Evolutionary conservation across 2,888 invertebrate genomes (phyloP).

Genomic region (Melinaea menophilus): DNA sequence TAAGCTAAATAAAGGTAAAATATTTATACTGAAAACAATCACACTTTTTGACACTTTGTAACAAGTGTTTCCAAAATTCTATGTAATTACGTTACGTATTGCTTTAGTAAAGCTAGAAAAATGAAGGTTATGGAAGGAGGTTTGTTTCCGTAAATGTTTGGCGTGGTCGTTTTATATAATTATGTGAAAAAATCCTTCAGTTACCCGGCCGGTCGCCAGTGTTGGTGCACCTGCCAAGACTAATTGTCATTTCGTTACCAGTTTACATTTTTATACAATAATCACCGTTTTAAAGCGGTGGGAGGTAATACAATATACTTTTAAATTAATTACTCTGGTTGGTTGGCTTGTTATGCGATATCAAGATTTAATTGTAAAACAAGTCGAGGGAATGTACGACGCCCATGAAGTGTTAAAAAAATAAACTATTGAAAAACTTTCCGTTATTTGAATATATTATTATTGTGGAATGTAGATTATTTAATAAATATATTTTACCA

Average conservation of each 20-base stretch:
- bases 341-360: constrained; percentile 40
- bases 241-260: constrained; percentile 38
- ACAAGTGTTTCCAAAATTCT: constrained; percentile 72
- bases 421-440: constrained; percentile 21
- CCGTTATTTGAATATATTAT: too few relatives aligned
- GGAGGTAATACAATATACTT: constrained; percentile 24
- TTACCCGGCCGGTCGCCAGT: constrained; percentile 56
- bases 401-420: constrained; percentile 35
- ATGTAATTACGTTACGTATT: constrained; percentile 56
- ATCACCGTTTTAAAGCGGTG: constrained; percentile 13
- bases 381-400: constrained; percentile 31
- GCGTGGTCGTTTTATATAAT: constrained; percentile 70
- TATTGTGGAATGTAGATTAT: not conserved
- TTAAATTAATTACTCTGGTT: constrained; percentile 37
- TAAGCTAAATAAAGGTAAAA: constrained; percentile 77
- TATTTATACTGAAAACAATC: constrained; percentile 67
- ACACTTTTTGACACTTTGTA: constrained; percentile 73
- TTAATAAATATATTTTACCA: not conserved
- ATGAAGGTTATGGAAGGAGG: constrained; percentile 62
- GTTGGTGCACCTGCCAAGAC: constrained; percentile 47
- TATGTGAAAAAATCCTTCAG: constrained; percentile 56
- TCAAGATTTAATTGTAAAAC: constrained; percentile 32
- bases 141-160: constrained; percentile 48
- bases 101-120: constrained; percentile 40
- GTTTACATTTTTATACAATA: constrained; percentile 33